These are phyloP conservation scores for Antigone vipio DNA, from an alignment of 2,113 vertebrate species.

Conservation along the genomic window DNA sequence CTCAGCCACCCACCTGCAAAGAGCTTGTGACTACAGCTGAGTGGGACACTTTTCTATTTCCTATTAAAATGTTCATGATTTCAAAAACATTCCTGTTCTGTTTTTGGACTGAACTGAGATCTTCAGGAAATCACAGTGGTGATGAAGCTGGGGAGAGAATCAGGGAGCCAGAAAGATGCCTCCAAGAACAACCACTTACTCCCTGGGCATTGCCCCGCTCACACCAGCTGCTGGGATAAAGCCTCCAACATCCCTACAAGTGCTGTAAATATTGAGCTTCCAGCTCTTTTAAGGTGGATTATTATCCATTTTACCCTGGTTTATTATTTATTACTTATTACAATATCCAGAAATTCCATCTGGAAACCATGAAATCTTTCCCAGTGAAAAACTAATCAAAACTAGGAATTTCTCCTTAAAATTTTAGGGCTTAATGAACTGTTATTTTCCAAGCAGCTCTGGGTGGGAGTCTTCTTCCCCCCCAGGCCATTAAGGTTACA, in stretches of 20 bases:
- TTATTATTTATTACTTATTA: background rate
- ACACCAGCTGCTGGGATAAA: background rate
- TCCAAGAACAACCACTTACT: background rate
- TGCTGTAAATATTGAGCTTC: background rate
- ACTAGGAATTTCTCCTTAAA: background rate
- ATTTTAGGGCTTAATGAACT: background rate
- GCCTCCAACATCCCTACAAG: background rate
- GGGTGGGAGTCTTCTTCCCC: background rate
- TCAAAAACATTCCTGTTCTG: background rate
- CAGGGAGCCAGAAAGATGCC: background rate
- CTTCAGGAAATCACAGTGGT: background rate
- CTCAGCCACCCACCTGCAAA: background rate
- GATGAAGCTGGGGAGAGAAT: background rate
- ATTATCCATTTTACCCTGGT: background rate
- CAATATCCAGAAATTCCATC: background rate
- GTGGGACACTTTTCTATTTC: background rate
- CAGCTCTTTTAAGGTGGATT: background rate
- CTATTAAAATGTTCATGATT: background rate
- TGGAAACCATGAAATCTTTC: background rate
- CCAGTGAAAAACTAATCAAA: background rate
- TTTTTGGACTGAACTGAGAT: background rate
- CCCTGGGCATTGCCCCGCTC: fast-evolving
- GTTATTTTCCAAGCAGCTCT: background rate
- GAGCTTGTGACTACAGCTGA: background rate
- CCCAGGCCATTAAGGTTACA: background rate